These are phyloP conservation scores for Drosophila austrosaltans DNA, from an alignment of 2,888 invertebrate species.

Conservation along the genomic window DNA sequence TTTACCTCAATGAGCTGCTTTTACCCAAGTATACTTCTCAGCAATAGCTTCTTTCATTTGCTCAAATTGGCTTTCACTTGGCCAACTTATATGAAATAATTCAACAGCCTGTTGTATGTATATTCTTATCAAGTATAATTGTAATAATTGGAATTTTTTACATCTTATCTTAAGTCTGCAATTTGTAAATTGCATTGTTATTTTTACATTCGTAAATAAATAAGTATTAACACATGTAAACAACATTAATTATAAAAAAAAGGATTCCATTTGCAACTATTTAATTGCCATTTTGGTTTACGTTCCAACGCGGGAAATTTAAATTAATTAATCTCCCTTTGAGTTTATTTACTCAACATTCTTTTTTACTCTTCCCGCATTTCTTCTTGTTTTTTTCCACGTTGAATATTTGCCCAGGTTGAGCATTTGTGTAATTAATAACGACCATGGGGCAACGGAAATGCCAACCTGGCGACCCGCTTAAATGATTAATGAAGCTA, in stretches of 20 bases:
- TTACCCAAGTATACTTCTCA: too few species aligned
- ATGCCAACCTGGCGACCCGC: slow-evolving; percentile 27
- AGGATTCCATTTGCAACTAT: not conserved
- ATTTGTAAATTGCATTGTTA: too few species aligned
- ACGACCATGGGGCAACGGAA: slow-evolving; percentile 30
- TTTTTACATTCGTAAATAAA: too few species aligned
- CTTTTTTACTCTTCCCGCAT: not conserved
- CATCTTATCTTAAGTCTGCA: too few species aligned
- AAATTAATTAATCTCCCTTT: slow-evolving; percentile 9
- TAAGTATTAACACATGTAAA: too few species aligned
- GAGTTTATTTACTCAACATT: slow-evolving; percentile 9
- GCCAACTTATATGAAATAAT: too few species aligned
- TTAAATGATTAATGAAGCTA: slow-evolving; percentile 73
- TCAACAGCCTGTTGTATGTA: too few species aligned
- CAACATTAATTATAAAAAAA: not conserved
- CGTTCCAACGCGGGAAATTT: not conserved
- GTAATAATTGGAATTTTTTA: too few species aligned
- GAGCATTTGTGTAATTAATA: slow-evolving; percentile 71
- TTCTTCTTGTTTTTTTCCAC: slow-evolving; percentile 34
- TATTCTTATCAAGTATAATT: too few species aligned
- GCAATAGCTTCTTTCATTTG: too few species aligned
- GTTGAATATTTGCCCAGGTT: slow-evolving; percentile 54
- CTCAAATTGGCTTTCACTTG: too few species aligned
- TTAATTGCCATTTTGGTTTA: slow-evolving; percentile 1
- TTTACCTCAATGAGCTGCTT: too few species aligned